Percentiles rank a stretch among this genome's conserved stretches.
Conservation (phyloP, 2,113 vertebrate genomes). For the Epinephelus cyanopodus region DNA sequence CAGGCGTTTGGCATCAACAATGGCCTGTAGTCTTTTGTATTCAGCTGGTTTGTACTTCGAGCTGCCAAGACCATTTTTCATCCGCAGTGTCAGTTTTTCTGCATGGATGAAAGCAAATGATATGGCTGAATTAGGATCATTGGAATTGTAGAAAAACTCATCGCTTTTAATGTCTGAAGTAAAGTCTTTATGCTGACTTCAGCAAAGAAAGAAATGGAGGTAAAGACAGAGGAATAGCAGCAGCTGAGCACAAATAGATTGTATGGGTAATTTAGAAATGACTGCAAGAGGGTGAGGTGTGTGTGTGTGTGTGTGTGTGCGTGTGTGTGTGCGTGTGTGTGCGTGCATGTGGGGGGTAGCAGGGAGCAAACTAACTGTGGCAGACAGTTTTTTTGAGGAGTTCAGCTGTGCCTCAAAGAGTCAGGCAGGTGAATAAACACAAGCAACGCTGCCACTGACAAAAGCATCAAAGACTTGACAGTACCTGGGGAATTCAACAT, state of each 20-base stretch:
- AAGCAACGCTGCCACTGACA: slow-evolving; percentile 43
- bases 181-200: slow-evolving; percentile 64
- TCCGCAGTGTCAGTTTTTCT: slow-evolving; percentile 82
- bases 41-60: slow-evolving; percentile 88
- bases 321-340: no score
- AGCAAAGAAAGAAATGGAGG: slow-evolving; percentile 43
- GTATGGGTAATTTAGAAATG: slow-evolving; percentile 36
- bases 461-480: slow-evolving; percentile 62
- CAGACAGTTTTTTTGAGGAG: slow-evolving; percentile 52
- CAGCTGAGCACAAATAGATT: slow-evolving; percentile 40
- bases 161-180: slow-evolving; percentile 52
- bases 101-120: slow-evolving; percentile 70
- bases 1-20: slow-evolving; percentile 86
- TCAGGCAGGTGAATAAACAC: slow-evolving; percentile 73
- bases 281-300: slow-evolving; percentile 10
- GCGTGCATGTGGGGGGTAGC: not conserved
- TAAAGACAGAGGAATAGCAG: slow-evolving; percentile 34
- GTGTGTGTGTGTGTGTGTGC: no score
- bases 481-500: slow-evolving; percentile 41
- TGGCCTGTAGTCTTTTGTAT: slow-evolving; percentile 85
- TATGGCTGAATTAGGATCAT: slow-evolving; percentile 59
- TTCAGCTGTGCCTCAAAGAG: slow-evolving; percentile 60
- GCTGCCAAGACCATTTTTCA: slow-evolving; percentile 84
- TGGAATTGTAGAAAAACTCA: slow-evolving; percentile 51
- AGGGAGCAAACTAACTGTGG: slow-evolving; percentile 41